Conservation (phyloP, 2,888 invertebrate species). For the Noctua pronuba region DNA sequence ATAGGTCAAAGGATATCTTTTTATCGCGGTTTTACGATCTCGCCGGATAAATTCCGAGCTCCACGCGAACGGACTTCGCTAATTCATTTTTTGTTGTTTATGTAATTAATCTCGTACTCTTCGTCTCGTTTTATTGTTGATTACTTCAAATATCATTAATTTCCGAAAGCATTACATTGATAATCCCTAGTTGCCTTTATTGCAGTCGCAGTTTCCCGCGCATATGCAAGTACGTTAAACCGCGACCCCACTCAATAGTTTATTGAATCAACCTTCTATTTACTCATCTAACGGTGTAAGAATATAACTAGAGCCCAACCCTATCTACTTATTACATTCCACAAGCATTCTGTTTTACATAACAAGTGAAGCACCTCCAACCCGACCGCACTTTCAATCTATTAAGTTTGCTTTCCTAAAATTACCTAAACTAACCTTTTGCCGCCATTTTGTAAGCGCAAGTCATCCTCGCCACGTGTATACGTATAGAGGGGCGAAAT, state of each 20-base stretch:
- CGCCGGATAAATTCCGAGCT: neutral
- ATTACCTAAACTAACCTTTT: constrained; percentile 36
- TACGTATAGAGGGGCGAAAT: constrained; percentile 52
- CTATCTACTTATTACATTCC: constrained; percentile 15
- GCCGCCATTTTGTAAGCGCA: constrained; percentile 30
- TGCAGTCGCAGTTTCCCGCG: neutral
- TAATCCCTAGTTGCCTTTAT: neutral
- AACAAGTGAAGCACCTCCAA: constrained; percentile 15
- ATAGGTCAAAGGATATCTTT: neutral
- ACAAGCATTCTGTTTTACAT: constrained; percentile 10
- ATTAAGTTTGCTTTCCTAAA: constrained; percentile 50
- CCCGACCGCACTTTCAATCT: constrained; percentile 31
- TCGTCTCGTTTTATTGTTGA: too few relatives aligned
- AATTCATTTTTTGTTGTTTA: neutral
- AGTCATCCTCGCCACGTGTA: constrained; percentile 44
- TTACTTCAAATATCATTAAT: constrained; percentile 4
- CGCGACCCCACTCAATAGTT: neutral
- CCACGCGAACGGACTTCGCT: neutral
- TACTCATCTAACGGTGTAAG: constrained; percentile 9
- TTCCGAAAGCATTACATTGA: neutral
- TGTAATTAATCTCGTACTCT: neutral
- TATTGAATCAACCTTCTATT: neutral
- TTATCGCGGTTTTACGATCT: neutral
- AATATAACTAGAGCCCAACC: neutral
- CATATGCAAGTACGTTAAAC: neutral